Evolutionary conservation across 2,888 invertebrate genomes (phyloP).

Genomic region (Diadegma fenestrale): DNA sequence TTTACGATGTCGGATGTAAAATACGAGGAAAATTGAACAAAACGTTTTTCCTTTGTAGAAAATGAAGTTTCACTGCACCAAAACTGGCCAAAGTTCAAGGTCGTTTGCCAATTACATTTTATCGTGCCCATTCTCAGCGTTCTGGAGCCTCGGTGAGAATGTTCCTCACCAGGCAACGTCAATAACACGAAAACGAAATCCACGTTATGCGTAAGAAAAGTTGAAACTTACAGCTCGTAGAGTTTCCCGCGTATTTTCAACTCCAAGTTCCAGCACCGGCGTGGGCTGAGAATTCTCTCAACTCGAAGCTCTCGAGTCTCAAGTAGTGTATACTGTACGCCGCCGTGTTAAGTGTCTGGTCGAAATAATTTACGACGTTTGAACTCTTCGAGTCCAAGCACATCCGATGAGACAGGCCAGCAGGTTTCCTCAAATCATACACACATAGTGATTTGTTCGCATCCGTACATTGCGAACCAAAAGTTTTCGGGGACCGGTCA

Average conservation of each 20-base stretch:
- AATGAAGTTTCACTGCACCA: too few species aligned
- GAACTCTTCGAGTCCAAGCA: constrained; percentile 35
- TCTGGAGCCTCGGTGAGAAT: background rate
- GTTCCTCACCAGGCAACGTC: background rate
- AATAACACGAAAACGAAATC: background rate
- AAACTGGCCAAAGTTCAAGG: too few species aligned
- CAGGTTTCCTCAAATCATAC: constrained; percentile 21
- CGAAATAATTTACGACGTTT: constrained; percentile 58
- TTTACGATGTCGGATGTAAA: background rate
- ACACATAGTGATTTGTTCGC: background rate
- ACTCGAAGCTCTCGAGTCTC: constrained; percentile 19
- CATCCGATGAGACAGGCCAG: constrained; percentile 23
- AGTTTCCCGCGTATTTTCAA: background rate
- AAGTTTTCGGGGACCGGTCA: background rate
- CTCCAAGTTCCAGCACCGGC: background rate
- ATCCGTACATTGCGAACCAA: background rate
- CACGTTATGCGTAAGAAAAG: background rate
- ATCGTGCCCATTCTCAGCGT: too few species aligned
- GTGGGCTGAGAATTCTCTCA: constrained; percentile 49
- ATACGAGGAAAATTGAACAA: too few species aligned
- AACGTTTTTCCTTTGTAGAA: too few species aligned
- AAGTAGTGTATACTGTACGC: constrained; percentile 16
- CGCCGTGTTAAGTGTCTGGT: constrained; percentile 24
- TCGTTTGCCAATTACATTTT: too few species aligned
- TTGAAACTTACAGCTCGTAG: background rate